phyloP scores from a whole-genome alignment of 2,888 invertebrate species.

The Drosophila algonquin region DNA sequence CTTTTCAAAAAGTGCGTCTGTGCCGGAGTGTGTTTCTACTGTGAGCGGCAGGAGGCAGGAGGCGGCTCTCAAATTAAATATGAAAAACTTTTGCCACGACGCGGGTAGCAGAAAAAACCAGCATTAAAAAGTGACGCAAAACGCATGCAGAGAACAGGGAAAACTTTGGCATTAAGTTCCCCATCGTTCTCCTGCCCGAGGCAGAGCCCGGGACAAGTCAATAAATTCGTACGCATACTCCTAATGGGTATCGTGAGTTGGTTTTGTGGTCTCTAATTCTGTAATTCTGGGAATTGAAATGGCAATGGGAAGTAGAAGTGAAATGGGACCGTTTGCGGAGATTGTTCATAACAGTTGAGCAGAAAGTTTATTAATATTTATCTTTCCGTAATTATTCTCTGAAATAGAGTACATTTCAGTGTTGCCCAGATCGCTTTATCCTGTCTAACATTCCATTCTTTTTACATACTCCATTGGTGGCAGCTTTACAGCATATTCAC shows the following conservation, averaged over 20 bases:
- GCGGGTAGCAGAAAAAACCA: conserved; percentile 32
- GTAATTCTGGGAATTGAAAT: not conserved
- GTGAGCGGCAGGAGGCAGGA: conserved; percentile 30
- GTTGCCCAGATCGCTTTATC: too few relatives aligned
- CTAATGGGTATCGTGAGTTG: conserved; percentile 35
- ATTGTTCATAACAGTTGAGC: not conserved
- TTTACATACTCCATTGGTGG: not conserved
- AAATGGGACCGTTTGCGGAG: too few relatives aligned
- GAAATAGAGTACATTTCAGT: not conserved
- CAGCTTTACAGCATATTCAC: not conserved
- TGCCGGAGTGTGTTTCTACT: conserved; percentile 43
- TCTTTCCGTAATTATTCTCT: not conserved
- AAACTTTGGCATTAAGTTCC: conserved; percentile 65
- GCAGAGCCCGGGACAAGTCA: conserved; percentile 32
- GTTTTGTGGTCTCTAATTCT: conserved; percentile 10
- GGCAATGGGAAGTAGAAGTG: not conserved
- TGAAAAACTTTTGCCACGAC: conserved; percentile 72
- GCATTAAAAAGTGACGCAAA: conserved; percentile 72
- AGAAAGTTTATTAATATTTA: not conserved
- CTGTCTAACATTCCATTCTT: too few relatives aligned
- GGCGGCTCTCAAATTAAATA: conserved; percentile 73
- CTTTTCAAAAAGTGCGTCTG: conserved; percentile 63
- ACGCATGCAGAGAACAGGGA: conserved; percentile 49
- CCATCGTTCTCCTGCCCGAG: not conserved
- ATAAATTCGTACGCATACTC: conserved; percentile 47